These are phyloP conservation scores for Toxotes lorentzi DNA, from an alignment of 2,797 vertebrate genomes.

Conservation along the genomic window DNA sequence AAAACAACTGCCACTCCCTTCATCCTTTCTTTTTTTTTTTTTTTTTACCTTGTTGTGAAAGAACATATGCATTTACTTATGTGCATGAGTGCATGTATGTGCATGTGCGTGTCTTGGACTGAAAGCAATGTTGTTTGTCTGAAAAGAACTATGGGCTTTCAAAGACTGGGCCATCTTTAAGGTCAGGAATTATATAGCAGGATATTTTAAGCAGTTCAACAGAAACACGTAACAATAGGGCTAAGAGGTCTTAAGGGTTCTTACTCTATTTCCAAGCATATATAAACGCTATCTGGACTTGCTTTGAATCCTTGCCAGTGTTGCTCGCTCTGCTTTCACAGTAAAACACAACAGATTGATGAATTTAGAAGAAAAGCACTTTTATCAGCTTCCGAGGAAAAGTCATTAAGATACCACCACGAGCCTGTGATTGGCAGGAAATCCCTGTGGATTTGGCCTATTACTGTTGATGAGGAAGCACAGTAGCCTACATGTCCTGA, in stretches of 20 bases:
- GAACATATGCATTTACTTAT: too few relatives aligned
- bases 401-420: constrained; percentile 56
- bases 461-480: constrained; percentile 58
- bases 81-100: background rate
- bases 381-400: constrained; percentile 61
- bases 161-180: constrained; percentile 4
- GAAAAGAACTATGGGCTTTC: constrained; percentile 10
- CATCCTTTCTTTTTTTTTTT: constrained; percentile 6
- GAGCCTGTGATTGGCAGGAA: constrained; percentile 53
- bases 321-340: constrained; percentile 26
- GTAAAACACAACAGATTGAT: constrained; percentile 42
- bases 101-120: background rate
- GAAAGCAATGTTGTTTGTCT: background rate
- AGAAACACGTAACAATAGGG: background rate
- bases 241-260: background rate
- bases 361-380: constrained; percentile 37
- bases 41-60: background rate
- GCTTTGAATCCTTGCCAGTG: constrained; percentile 7
- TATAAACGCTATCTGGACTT: constrained; percentile 8
- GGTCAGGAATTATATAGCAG: constrained; percentile 32
- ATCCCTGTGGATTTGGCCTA: constrained; percentile 67
- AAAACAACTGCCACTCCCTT: constrained; percentile 23
- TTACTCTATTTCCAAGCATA: constrained; percentile 6
- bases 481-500: constrained; percentile 20
- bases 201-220: background rate